Conservation (phyloP, 2,888 invertebrate genomes). For the Sarcophaga rosellei region DNA sequence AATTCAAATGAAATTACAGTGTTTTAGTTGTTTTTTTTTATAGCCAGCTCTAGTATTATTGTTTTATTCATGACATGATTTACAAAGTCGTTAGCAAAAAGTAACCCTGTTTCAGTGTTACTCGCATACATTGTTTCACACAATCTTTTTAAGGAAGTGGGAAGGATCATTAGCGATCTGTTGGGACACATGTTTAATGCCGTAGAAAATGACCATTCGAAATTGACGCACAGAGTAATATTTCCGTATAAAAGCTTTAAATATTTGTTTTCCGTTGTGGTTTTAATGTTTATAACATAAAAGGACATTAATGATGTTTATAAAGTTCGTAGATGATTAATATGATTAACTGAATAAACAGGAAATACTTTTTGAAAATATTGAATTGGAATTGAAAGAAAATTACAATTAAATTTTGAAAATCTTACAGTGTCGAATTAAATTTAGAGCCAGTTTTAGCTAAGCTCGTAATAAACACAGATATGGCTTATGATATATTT, state of each 20-base stretch:
- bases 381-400: not conserved
- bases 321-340: not conserved
- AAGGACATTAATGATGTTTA: slow-evolving; percentile 4
- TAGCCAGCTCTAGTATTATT: not conserved
- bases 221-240: slow-evolving; percentile 38
- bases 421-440: no score
- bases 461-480: no score
- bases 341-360: not conserved
- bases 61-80: slow-evolving; percentile 15
- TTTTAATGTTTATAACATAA: slow-evolving; percentile 48
- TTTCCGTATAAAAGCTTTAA: slow-evolving; percentile 23
- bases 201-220: slow-evolving; percentile 10
- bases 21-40: not conserved
- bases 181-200: slow-evolving; percentile 30
- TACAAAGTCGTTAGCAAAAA: slow-evolving; percentile 49
- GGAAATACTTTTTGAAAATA: slow-evolving; percentile 4
- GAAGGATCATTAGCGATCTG: slow-evolving; percentile 39
- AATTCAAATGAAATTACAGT: slow-evolving; percentile 34
- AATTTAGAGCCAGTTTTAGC: no score
- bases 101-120: slow-evolving; percentile 25
- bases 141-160: not conserved
- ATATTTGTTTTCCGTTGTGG: slow-evolving; percentile 48
- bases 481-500: no score
- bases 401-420: no score
- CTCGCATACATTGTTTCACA: not conserved